Conservation (phyloP, 2,797 vertebrate species). For the Enteromius mattozi region DNA sequence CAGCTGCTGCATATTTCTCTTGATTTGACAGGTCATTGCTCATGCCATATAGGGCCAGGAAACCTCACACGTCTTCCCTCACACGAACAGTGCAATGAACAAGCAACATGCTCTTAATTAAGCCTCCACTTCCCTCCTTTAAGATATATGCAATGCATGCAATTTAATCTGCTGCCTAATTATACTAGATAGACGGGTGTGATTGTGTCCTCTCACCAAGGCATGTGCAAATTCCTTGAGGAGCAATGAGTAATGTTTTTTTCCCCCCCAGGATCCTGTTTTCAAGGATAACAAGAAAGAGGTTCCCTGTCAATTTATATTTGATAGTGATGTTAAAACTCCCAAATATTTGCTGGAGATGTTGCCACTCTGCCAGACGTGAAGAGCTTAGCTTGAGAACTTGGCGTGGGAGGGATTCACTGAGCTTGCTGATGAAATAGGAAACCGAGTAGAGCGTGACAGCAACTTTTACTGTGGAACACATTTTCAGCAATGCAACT, state of each 20-base stretch:
- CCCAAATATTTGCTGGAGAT: constrained; percentile 36
- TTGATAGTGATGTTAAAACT: constrained; percentile 25
- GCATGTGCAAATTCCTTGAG: background rate
- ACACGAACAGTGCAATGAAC: constrained; percentile 27
- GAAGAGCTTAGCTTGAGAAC: constrained; percentile 32
- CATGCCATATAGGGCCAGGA: constrained; percentile 36
- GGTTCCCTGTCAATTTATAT: constrained; percentile 18
- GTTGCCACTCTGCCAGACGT: constrained; percentile 19
- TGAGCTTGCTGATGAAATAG: constrained; percentile 43
- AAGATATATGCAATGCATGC: background rate
- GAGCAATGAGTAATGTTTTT: constrained; percentile 1
- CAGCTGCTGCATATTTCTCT: constrained; percentile 33
- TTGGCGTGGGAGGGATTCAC: constrained; percentile 28
- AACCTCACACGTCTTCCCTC: constrained; percentile 33
- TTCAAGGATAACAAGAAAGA: constrained; percentile 25
- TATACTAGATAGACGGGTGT: background rate
- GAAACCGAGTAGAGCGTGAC: constrained; percentile 46
- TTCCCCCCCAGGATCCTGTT: background rate
- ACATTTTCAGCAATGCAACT: constrained; percentile 12
- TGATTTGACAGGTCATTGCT: constrained; percentile 49
- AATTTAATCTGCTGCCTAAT: constrained; percentile 1
- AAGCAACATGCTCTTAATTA: constrained; percentile 1
- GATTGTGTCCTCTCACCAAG: background rate
- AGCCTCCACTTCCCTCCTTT: background rate
- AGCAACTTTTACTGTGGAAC: constrained; percentile 21